phyloP scores from a whole-genome alignment of 2,797 vertebrate species.

The Danio tinwini region DNA sequence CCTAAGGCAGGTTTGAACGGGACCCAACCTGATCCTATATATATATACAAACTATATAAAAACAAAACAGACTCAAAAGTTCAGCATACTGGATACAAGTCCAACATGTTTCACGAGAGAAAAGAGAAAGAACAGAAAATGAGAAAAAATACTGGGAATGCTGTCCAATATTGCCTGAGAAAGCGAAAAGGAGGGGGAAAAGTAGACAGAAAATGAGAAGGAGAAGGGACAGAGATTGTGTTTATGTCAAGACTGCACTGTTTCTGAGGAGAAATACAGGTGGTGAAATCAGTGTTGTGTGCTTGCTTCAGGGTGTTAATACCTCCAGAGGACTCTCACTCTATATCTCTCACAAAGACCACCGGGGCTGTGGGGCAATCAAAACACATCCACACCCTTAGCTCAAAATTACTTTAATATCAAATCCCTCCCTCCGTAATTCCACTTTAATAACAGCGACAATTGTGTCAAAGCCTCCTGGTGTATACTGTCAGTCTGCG shows the following conservation, averaged over 20 bases:
- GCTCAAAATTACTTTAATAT: constrained; percentile 50
- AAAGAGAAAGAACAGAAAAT: background rate
- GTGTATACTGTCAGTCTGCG: constrained; percentile 24
- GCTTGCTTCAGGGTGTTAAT: constrained; percentile 32
- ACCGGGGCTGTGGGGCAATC: constrained; percentile 40
- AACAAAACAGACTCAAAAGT: background rate
- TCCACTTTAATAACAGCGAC: constrained; percentile 49
- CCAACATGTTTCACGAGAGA: background rate
- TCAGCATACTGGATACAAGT: background rate
- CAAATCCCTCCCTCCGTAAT: constrained; percentile 44
- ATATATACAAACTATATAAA: too few species aligned
- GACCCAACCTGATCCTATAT: too few species aligned
- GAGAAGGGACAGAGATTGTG: constrained; percentile 38
- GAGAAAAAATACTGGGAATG: constrained; percentile 7
- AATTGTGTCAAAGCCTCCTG: constrained; percentile 22
- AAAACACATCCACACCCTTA: constrained; percentile 49
- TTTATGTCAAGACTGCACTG: constrained; percentile 61
- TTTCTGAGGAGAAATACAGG: constrained; percentile 47
- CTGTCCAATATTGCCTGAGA: constrained; percentile 25
- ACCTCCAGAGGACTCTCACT: constrained; percentile 38
- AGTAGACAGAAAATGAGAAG: constrained; percentile 21
- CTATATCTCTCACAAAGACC: constrained; percentile 31
- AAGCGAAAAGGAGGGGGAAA: background rate
- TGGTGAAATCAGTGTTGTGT: constrained; percentile 41
- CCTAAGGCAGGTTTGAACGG: too few species aligned